These are phyloP conservation scores for Brachyistius frenatus DNA, from an alignment of 2,113 vertebrate genomes.

Conservation along the genomic window DNA sequence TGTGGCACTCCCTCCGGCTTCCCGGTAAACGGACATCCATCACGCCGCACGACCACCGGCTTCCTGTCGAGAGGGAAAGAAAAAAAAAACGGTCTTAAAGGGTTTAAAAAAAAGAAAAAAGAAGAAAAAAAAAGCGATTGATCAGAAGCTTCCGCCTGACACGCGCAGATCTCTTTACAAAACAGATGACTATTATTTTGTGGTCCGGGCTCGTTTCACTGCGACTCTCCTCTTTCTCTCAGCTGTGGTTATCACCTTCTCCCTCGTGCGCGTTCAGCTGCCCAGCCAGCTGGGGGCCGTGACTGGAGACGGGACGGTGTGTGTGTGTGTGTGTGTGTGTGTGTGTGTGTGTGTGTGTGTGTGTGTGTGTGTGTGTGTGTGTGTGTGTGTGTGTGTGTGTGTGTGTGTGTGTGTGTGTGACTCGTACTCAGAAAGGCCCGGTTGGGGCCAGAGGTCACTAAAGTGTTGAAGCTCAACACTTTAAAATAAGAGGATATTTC, in stretches of 20 bases:
- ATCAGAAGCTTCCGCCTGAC: constrained; percentile 4
- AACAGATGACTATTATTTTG: constrained; percentile 40
- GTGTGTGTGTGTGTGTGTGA: background rate
- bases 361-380: background rate
- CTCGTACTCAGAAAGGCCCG: constrained; percentile 54
- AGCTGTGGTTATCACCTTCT: constrained; percentile 57
- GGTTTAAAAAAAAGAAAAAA: too few species aligned
- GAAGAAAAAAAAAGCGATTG: too few species aligned
- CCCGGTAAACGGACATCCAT: constrained; percentile 52
- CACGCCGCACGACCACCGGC: constrained; percentile 48
- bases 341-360: background rate
- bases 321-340: background rate
- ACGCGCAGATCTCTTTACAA: constrained; percentile 56
- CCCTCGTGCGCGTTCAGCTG: constrained; percentile 18
- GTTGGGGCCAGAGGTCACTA: constrained; percentile 10
- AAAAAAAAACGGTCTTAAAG: too few species aligned
- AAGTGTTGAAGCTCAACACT: constrained; percentile 47
- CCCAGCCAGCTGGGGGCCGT: background rate
- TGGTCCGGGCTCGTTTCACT: background rate
- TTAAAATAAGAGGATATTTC: constrained; percentile 63
- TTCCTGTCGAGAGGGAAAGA: constrained; percentile 6
- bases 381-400: too few species aligned
- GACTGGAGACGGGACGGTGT: background rate
- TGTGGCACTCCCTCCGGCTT: constrained; percentile 11
- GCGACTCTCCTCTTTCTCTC: constrained; percentile 46